These are phyloP conservation scores for Denticeps clupeoides DNA, from an alignment of 2,797 vertebrate genomes.

Conservation along the genomic window DNA sequence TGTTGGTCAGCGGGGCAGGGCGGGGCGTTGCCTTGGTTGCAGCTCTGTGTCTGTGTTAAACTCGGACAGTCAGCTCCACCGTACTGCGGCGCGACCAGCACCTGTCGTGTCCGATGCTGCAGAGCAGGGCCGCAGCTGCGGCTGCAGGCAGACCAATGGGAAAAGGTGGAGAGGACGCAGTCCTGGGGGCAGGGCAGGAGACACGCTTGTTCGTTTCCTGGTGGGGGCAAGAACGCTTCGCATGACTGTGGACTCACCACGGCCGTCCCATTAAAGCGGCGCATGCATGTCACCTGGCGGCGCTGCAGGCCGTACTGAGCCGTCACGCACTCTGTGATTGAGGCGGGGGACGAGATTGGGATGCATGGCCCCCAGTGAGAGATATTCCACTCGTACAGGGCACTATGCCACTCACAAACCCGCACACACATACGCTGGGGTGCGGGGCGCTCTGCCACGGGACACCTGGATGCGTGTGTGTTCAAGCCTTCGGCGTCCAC, in stretches of 20 bases:
- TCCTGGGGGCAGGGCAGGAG: slow-evolving; percentile 69
- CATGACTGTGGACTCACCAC: slow-evolving; percentile 54
- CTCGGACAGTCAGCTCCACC: slow-evolving; percentile 65
- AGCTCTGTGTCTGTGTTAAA: slow-evolving; percentile 57
- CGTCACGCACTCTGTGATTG: slow-evolving; percentile 49
- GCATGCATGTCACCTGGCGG: slow-evolving; percentile 52
- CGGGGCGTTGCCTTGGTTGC: slow-evolving; percentile 31
- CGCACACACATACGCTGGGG: slow-evolving; percentile 64
- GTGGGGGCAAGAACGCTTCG: slow-evolving; percentile 53
- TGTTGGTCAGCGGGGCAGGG: slow-evolving; percentile 60
- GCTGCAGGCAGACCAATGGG: slow-evolving; percentile 61
- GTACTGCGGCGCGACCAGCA: slow-evolving; percentile 59
- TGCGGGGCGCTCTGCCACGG: slow-evolving; percentile 51
- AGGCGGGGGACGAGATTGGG: slow-evolving; percentile 17
- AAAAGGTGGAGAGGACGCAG: slow-evolving; percentile 67
- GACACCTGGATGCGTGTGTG: slow-evolving; percentile 60
- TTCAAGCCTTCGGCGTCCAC: slow-evolving; percentile 70
- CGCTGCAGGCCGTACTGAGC: slow-evolving; percentile 69
- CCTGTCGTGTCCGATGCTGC: slow-evolving; percentile 54
- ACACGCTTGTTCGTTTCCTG: slow-evolving; percentile 64
- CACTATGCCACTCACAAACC: slow-evolving; percentile 70
- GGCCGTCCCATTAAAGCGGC: slow-evolving; percentile 51
- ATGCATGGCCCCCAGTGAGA: slow-evolving; percentile 62
- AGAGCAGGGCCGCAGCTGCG: slow-evolving; percentile 42
- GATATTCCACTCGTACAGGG: slow-evolving; percentile 67